Conservation (phyloP, 2,888 invertebrate genomes). For the Salticus scenicus region DNA sequence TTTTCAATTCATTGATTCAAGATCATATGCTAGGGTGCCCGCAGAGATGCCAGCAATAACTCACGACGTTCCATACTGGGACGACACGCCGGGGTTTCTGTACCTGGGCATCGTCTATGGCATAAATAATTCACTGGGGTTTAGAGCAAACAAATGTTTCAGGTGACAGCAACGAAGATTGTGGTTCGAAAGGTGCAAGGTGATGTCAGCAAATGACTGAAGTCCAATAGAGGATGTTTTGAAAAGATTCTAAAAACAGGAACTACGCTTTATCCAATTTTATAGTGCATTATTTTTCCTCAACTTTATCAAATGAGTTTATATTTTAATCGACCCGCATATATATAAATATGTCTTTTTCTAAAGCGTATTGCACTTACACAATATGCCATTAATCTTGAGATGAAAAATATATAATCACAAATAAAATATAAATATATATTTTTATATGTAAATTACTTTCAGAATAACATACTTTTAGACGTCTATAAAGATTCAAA, state of each 20-base stretch:
- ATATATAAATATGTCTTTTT: too few species aligned
- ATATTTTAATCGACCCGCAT: too few species aligned
- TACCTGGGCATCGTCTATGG: conserved; percentile 8
- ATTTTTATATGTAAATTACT: too few species aligned
- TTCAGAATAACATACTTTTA: too few species aligned
- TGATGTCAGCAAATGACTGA: conserved; percentile 1
- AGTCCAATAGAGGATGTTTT: too few species aligned
- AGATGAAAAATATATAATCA: too few species aligned
- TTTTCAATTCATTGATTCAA: conserved; percentile 2
- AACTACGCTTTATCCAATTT: not conserved
- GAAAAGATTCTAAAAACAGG: too few species aligned
- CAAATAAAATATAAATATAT: too few species aligned
- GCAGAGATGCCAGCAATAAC: conserved; percentile 24
- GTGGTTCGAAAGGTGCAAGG: conserved; percentile 30
- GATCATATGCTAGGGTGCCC: not conserved
- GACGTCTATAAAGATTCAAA: too few species aligned
- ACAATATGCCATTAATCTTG: too few species aligned
- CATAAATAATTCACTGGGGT: conserved; percentile 47
- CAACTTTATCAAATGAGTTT: too few species aligned
- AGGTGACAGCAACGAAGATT: conserved; percentile 33
- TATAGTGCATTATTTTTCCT: not conserved
- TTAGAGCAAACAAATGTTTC: conserved; percentile 47
- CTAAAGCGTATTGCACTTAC: too few species aligned
- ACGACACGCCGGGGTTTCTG: conserved; percentile 7
- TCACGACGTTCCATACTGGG: conserved; percentile 31